phyloP scores from a whole-genome alignment of 2,113 vertebrate species.

The Leucopsar rothschildi region DNA sequence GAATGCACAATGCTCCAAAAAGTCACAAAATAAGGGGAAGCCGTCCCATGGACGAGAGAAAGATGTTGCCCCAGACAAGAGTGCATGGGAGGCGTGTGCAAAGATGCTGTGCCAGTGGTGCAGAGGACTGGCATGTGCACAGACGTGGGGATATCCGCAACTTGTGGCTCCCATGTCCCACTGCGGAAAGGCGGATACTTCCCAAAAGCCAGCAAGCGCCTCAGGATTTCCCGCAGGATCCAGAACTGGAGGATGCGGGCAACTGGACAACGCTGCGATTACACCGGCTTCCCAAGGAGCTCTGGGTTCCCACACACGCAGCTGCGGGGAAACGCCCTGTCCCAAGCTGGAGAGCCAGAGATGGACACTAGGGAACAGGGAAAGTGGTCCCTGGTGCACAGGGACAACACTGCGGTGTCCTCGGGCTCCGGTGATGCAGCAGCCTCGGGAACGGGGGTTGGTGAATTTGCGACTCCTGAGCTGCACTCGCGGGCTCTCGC shows the following conservation, averaged over 20 bases:
- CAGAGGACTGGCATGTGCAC: too few relatives aligned
- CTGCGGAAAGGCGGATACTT: not conserved
- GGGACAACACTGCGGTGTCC: not conserved
- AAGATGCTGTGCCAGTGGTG: too few relatives aligned
- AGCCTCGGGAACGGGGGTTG: too few relatives aligned
- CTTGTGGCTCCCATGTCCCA: fast-evolving
- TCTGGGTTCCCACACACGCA: fast-evolving
- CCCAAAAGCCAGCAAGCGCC: not conserved
- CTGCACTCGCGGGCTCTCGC: too few relatives aligned
- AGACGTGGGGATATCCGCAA: fast-evolving
- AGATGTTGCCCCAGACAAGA: not conserved
- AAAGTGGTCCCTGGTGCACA: too few relatives aligned
- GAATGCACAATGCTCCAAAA: not conserved
- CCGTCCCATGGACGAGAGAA: fast-evolving
- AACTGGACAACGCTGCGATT: not conserved
- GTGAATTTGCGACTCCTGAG: not conserved
- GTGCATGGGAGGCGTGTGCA: fast-evolving
- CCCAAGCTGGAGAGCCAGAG: not conserved
- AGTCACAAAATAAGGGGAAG: not conserved
- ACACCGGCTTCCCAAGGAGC: not conserved
- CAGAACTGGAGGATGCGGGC: not conserved
- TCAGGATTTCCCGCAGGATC: not conserved
- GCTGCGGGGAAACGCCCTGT: fast-evolving
- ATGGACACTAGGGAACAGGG: too few relatives aligned
- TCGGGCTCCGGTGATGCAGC: not conserved